Evolutionary conservation across 2,113 vertebrate genomes (phyloP), one percentile per base, ranked within the genome.

Genomic region (Phyllostomus hastatus): DNA sequence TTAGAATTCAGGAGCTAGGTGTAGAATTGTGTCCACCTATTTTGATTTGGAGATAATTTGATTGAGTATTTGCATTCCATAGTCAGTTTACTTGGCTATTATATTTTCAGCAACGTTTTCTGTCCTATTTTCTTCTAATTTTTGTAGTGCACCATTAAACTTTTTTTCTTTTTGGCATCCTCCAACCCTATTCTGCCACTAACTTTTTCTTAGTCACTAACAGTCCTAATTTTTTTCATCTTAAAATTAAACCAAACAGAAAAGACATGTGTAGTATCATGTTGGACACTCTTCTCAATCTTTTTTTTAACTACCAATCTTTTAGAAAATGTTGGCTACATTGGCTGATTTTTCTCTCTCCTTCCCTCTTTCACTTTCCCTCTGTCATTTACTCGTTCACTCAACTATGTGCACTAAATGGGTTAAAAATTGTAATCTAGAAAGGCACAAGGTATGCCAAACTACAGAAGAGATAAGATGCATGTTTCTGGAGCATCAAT

Each of bases 191-290:
- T 16, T 46, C 28, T 33, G 83, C 35, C 15, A 46, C n/a, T 76
- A n/a, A 28, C 8, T 20, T 91, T 76, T 70, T n/a, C 9, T 78
- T 22, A 48, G 4, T n/a, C 46, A 14, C 73, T 64, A 64, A 93
- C 24, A 52, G 7, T 93, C 4, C 33, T 87, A 81, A 67, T 50
- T 19, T 50, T 57, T 11, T 72, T 90, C 43, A 78, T 48, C 26
- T 95, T 86, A 76, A 81, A 93, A 83, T 88, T 76, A 59, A 93
- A 64, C n/a, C n/a, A 87, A 69, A 8, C 9, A 67, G 69, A 90
- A 70, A 64, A 41, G 43, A 12, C 0, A 57, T 50, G 38, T 10
- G 16, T 35, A 67, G 33, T 73, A 66, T 66, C 88, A 84, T 91
- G 22, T 73, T 94, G 73, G 48, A 84, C 38, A 48, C 2, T 83